A percentile compares a stretch with the other conserved stretches of the same genome.
phyloP scores from a whole-genome alignment of 2,888 invertebrate genomes.

The Eilema caniola region DNA sequence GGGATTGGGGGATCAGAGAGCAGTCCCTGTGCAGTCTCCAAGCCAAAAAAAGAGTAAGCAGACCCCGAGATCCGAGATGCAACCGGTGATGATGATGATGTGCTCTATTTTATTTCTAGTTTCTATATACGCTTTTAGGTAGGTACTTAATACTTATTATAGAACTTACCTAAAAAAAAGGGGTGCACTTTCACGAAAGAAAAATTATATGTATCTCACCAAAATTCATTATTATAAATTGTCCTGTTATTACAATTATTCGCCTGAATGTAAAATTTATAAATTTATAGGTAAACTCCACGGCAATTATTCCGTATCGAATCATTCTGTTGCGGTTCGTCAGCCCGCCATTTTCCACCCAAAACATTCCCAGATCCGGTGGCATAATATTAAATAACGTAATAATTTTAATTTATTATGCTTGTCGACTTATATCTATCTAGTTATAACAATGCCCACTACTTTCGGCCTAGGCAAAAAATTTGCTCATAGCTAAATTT shows the following conservation, averaged over 20 bases:
- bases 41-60: no score
- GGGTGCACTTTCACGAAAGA: no score
- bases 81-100: no score
- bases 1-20: no score
- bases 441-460: slow-evolving; percentile 50
- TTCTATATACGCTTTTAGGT: no score
- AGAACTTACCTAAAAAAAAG: no score
- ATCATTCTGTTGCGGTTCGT: slow-evolving; percentile 1
- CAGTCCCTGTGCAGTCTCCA: no score
- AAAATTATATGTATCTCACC: neutral
- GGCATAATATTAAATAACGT: slow-evolving; percentile 37
- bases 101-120: no score
- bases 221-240: neutral
- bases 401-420: slow-evolving; percentile 54
- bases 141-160: no score
- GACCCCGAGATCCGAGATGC: no score
- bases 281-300: neutral
- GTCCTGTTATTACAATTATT: neutral
- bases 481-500: slow-evolving; percentile 49
- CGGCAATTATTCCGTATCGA: neutral
- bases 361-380: slow-evolving; percentile 22
- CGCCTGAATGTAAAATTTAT: neutral
- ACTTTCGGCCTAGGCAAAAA: slow-evolving; percentile 56
- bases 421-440: slow-evolving; percentile 52
- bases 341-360: neutral